Percentiles rank a stretch among this genome's conserved stretches.
phyloP scores from a whole-genome alignment of 92 coral and sea anemone genomes.

The Zoanthus solanderi region DNA sequence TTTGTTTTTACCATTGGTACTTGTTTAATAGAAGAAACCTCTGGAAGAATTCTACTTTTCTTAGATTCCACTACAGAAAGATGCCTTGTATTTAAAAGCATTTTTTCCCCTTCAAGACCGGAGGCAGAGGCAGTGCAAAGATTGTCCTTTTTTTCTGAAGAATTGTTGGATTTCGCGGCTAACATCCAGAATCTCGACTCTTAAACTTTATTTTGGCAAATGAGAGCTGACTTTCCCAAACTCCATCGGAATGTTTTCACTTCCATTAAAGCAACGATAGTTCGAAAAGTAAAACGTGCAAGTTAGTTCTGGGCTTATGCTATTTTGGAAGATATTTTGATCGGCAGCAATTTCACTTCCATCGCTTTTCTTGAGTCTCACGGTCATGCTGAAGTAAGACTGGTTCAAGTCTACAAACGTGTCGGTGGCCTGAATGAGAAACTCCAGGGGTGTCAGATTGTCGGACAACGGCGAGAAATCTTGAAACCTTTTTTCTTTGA shows the following conservation, averaged over 20 bases:
- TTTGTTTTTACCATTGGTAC: background rate
- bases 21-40: background rate
- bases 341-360: no score
- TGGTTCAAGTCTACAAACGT: no score
- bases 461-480: no score
- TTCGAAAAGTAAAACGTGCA: slow-evolving; percentile 11
- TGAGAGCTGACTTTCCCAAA: background rate
- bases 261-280: slow-evolving; percentile 8
- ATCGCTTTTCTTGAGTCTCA: no score
- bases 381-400: no score
- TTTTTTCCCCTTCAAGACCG: slow-evolving; percentile 12
- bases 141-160: background rate
- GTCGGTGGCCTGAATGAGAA: no score
- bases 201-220: background rate
- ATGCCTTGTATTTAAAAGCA: background rate
- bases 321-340: no score
- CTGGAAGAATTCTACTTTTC: background rate
- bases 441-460: no score
- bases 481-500: no score
- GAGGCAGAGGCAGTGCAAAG: background rate
- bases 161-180: background rate
- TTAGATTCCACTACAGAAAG: background rate
- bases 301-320: background rate
- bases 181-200: background rate
- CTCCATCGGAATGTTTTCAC: background rate